Evolutionary conservation across 2,113 vertebrate genomes (phyloP), one percentile per base, ranked within the genome.

Genomic region (Cettia cetti): DNA sequence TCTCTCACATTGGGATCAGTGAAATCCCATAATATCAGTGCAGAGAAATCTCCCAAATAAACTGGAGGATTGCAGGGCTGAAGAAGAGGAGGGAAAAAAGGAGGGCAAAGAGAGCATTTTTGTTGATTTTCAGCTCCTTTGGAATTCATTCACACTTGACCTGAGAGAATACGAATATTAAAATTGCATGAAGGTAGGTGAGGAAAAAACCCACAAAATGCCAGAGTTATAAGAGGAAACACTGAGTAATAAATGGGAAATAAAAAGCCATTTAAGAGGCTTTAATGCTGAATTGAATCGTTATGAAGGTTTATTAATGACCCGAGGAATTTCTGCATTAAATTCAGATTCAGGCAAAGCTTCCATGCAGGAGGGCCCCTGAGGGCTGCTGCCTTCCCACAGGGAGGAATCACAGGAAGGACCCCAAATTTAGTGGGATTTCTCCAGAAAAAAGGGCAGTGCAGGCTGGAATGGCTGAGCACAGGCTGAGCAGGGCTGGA

Each of bases 371-470:
- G 42, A 20, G 16, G 13, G 20, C 4, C 28, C 42, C 65, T 4
- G 19, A 16, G 37, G 0, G 56, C 47, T 81, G 1, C 19, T 33
- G 30, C 53, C 53, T 27, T 14, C 54, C 45, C 66, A 13, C 5
- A 8, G n/a, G 27, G n/a, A 39, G 26, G 40, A 49, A 6, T 4
- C 60, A 20, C 28, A 5, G 1, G 7, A 7, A 15, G 3, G 2
- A 21, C 21, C 37, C 8, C 16, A 1, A 4, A 15, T 20, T 26
- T 2, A 6, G 1, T 4, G 39, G 77, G 65, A 54, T 27, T 66
- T 23, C 65, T 50, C 12, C 20, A 20, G 35, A 4, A 68, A 31
- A 47, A 18, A 18, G 40, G 15, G 35, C 7, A 22, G 1, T 15
- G 15, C 15, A 16, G 15, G 33, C 18, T 42, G 40, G 13, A 42